Percentiles rank a stretch among this genome's conserved stretches.
phyloP scores from a whole-genome alignment of 2,888 invertebrate genomes.

The Eupithecia vulgata region DNA sequence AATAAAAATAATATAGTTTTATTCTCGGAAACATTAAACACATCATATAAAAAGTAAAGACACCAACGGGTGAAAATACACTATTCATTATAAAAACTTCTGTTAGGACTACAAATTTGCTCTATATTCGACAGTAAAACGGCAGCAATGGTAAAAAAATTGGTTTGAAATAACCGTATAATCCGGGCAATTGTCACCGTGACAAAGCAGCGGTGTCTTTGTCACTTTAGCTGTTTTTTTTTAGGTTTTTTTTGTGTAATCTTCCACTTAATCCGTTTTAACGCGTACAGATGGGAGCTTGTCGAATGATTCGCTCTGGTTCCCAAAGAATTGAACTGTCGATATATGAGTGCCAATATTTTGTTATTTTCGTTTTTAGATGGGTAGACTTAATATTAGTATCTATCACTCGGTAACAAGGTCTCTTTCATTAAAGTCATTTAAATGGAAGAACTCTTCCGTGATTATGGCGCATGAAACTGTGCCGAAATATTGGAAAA shows the following conservation, averaged over 20 bases:
- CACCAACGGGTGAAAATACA: background rate
- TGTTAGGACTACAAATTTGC: slow-evolving; percentile 40
- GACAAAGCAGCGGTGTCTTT: slow-evolving; percentile 78
- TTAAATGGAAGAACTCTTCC: too few species aligned
- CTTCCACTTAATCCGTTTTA: slow-evolving; percentile 81
- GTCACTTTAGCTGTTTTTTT: slow-evolving; percentile 67
- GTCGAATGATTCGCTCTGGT: slow-evolving; percentile 55
- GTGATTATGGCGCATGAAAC: too few species aligned
- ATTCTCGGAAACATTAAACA: too few species aligned
- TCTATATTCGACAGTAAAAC: slow-evolving; percentile 58
- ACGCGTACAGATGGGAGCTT: slow-evolving; percentile 77
- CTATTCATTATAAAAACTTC: slow-evolving; percentile 30
- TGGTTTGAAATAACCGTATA: slow-evolving; percentile 68
- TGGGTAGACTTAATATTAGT: background rate
- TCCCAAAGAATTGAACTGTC: slow-evolving; percentile 54
- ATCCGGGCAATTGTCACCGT: slow-evolving; percentile 80
- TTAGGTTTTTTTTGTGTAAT: slow-evolving; percentile 64
- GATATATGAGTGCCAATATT: slow-evolving; percentile 31
- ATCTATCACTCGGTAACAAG: background rate
- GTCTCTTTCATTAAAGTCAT: too few species aligned
- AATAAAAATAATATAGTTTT: too few species aligned
- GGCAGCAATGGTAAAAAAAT: slow-evolving; percentile 63
- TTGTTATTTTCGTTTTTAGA: background rate
- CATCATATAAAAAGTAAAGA: too few species aligned
- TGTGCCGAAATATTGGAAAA: too few species aligned